phyloP scores from a whole-genome alignment of 2,888 invertebrate genomes.

The Tiliacea aurago region DNA sequence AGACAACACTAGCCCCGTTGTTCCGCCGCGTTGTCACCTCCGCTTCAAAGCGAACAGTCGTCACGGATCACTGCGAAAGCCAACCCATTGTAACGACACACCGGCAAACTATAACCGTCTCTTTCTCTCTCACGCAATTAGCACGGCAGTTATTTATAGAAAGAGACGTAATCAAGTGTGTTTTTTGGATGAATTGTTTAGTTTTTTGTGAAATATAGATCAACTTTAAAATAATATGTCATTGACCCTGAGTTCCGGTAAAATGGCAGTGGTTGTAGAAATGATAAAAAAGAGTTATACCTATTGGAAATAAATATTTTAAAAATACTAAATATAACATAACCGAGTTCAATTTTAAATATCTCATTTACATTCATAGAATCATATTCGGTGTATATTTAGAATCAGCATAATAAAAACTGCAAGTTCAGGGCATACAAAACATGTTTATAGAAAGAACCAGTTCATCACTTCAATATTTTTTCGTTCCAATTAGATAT shows the following conservation, averaged over 20 bases:
- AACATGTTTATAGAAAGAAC: conserved; percentile 7
- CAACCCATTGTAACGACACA: conserved; percentile 82
- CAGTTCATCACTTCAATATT: not conserved
- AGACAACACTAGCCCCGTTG: conserved; percentile 74
- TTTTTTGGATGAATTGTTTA: conserved; percentile 80
- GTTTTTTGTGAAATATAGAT: conserved; percentile 89
- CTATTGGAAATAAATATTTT: conserved; percentile 22
- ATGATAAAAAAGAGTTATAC: conserved; percentile 58
- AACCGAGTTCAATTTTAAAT: conserved; percentile 22
- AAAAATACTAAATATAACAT: conserved; percentile 27
- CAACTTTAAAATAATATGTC: conserved; percentile 87
- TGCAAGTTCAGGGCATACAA: conserved; percentile 28
- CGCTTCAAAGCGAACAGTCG: conserved; percentile 85
- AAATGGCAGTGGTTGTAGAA: conserved; percentile 70
- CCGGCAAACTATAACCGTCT: conserved; percentile 74
- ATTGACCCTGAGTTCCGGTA: conserved; percentile 79
- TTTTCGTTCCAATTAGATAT: conserved; percentile 1
- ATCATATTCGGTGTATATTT: not conserved
- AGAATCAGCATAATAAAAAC: conserved; percentile 14
- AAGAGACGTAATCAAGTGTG: conserved; percentile 71
- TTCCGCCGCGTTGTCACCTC: conserved; percentile 79
- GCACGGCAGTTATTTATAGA: conserved; percentile 59
- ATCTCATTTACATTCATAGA: not conserved
- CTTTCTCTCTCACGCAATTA: conserved; percentile 69
- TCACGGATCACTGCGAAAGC: conserved; percentile 85